Conservation (phyloP, 2,113 vertebrate genomes). For the Diglossa brunneiventris region DNA sequence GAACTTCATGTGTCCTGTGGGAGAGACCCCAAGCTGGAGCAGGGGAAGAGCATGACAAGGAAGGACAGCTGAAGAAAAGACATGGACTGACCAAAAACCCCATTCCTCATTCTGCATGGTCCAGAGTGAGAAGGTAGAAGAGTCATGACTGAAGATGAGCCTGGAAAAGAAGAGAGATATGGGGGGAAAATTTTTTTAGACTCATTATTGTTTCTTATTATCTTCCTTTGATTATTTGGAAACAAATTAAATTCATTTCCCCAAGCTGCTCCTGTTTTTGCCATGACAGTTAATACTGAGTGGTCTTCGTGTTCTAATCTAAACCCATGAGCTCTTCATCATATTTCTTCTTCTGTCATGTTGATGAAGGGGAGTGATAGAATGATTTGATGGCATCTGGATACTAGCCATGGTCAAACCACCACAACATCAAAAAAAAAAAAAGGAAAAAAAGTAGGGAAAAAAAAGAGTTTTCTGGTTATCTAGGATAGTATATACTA, state of each 20-base stretch:
- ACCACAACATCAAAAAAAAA: accelerated
- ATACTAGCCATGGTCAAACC: background rate
- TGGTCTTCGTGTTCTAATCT: background rate
- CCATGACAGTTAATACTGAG: background rate
- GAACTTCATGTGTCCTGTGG: background rate
- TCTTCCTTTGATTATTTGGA: background rate
- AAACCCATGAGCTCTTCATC: background rate
- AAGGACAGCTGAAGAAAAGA: background rate
- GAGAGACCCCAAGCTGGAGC: background rate
- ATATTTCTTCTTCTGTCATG: background rate
- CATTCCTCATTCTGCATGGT: background rate
- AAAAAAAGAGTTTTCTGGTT: background rate
- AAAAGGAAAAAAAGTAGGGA: accelerated
- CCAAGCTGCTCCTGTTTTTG: background rate
- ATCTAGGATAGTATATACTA: too few species aligned
- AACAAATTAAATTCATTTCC: background rate
- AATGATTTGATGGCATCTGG: background rate
- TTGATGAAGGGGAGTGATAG: background rate
- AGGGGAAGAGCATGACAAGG: background rate
- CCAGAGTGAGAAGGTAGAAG: background rate
- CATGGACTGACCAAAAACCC: accelerated
- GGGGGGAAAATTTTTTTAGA: accelerated
- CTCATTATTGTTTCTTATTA: background rate
- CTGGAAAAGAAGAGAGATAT: background rate
- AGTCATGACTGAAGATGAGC: background rate